A percentile compares a stretch with the other conserved stretches of the same genome.
These are phyloP conservation scores for Bergia puertoricense DNA, from an alignment of 92 coral and sea anemone genomes.

Conservation along the genomic window DNA sequence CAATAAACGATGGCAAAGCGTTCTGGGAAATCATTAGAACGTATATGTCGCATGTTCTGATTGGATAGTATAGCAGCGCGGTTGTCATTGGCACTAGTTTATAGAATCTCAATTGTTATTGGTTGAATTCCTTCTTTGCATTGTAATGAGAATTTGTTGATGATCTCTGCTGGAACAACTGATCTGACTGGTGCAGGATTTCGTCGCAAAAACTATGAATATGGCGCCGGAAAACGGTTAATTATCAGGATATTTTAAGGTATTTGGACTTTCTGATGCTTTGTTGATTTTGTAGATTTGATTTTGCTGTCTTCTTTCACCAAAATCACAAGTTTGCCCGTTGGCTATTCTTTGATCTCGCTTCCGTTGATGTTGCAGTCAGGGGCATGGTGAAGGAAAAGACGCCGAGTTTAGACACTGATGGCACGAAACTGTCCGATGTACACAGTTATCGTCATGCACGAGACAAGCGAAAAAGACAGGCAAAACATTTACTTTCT, in stretches of 20 bases:
- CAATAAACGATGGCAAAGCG: constrained; percentile 25
- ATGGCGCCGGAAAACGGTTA: constrained; percentile 40
- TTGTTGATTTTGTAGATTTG: neutral
- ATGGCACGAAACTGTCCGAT: constrained; percentile 31
- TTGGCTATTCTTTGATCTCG: neutral
- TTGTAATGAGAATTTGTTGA: constrained; percentile 17
- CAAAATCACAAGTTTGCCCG: neutral
- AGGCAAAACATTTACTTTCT: constrained; percentile 66
- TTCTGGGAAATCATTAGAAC: constrained; percentile 8
- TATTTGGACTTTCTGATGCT: neutral
- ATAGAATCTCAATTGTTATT: neutral
- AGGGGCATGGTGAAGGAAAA: constrained; percentile 37
- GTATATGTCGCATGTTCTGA: constrained; percentile 22
- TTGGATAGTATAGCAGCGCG: constrained; percentile 17
- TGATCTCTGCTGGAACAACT: neutral
- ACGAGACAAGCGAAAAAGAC: constrained; percentile 52
- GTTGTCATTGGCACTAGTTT: neutral
- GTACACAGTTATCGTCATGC: constrained; percentile 14
- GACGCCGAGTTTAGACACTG: constrained; percentile 37
- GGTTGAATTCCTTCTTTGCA: neutral
- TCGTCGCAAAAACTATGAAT: neutral
- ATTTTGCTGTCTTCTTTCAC: neutral
- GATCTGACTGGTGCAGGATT: neutral
- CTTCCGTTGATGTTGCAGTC: neutral
- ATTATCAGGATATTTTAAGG: neutral